These are phyloP conservation scores for Cichlasoma orientale DNA, from an alignment of 2,797 vertebrate genomes.

Conservation along the genomic window DNA sequence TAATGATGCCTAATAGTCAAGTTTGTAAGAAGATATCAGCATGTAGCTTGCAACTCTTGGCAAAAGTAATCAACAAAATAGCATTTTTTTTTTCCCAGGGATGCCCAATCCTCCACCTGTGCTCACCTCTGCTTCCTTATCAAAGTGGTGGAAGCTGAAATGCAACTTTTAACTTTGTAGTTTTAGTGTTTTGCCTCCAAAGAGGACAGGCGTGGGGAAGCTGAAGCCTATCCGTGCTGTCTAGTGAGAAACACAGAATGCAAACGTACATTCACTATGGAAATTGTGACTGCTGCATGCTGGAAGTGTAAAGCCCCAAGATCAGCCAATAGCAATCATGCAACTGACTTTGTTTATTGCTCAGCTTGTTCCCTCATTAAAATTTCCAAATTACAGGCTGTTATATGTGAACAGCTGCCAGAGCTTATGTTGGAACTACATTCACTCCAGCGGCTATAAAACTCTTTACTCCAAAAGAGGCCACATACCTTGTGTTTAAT, in stretches of 20 bases:
- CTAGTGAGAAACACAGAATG: background rate
- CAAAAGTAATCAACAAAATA: background rate
- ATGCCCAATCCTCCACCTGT: background rate
- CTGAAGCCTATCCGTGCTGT: no score
- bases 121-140: background rate
- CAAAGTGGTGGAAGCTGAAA: no score
- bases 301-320: background rate
- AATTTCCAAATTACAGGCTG: slow-evolving; percentile 30
- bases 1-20: background rate
- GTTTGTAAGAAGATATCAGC: background rate
- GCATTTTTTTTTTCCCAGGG: no score
- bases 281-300: background rate
- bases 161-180: no score
- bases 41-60: background rate
- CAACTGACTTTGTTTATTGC: slow-evolving; percentile 32
- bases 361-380: slow-evolving; percentile 21
- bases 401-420: slow-evolving; percentile 15
- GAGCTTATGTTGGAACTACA: background rate
- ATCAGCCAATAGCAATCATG: slow-evolving; percentile 21
- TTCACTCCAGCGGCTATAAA: slow-evolving; percentile 9
- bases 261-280: background rate
- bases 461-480: slow-evolving; percentile 7
- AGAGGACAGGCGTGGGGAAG: no score
- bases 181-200: no score
- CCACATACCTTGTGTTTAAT: background rate